A percentile compares a stretch with the other conserved stretches of the same genome.
phyloP scores from a whole-genome alignment of 2,888 invertebrate species.

The Bimastos eiseni region DNA sequence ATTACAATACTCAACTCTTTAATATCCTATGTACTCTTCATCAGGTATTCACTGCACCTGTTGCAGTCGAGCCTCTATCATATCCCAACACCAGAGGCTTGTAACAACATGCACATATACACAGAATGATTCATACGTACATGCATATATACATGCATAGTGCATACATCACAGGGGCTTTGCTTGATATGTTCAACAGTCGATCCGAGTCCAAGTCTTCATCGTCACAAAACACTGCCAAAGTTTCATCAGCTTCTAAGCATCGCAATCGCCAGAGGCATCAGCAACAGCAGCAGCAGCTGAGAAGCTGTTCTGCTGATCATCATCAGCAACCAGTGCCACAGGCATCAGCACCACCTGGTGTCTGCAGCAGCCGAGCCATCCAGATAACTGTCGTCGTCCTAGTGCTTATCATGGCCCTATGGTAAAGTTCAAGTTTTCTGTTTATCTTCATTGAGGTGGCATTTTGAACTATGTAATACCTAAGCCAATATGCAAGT shows the following conservation, averaged over 20 bases:
- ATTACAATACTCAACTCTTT: no score
- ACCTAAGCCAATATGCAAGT: background rate
- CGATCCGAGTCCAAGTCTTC: constrained; percentile 7
- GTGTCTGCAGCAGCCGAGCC: constrained; percentile 71
- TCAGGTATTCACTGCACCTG: no score
- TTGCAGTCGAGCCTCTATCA: no score
- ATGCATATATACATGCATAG: background rate
- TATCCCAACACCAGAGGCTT: background rate
- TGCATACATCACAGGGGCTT: background rate
- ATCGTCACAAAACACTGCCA: background rate
- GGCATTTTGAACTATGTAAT: background rate
- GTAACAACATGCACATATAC: background rate
- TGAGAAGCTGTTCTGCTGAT: constrained; percentile 17
- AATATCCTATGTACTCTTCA: no score
- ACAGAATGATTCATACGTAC: background rate
- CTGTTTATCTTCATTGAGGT: background rate
- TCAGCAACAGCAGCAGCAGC: constrained; percentile 34
- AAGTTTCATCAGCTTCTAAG: constrained; percentile 10
- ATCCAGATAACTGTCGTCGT: constrained; percentile 87
- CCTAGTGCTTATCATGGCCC: constrained; percentile 90
- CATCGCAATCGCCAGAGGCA: constrained; percentile 32
- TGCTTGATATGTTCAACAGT: background rate
- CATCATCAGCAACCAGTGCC: background rate
- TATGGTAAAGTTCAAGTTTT: constrained; percentile 75
- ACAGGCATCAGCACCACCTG: background rate